Base-by-base conservation (phyloP, 2,888 invertebrate genomes). In the Eretmocerus hayati region DNA sequence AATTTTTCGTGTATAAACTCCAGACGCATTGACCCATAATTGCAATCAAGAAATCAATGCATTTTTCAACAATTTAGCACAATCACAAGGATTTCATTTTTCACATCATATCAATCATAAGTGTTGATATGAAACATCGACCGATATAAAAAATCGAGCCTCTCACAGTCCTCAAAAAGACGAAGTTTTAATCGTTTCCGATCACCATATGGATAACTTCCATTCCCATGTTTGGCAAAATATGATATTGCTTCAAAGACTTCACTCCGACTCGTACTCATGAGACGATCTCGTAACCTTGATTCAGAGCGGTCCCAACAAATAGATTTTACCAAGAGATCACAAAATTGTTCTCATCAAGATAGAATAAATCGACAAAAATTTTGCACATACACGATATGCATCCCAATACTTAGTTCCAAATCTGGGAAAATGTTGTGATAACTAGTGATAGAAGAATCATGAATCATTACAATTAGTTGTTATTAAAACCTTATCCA, bases 121-220 rank as follows among this genome's bases (percentile, higher is more conserved):
- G 39, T 40, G 50, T 33, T n/a, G 35, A 46, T 52, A n/a, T n/a
- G n/a, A 52, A 52, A 51, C 51, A 54, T 48, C 54, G 52, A 56
- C 54, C 48, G 48, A 56, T 52, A 33, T 51, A 50, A 39, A 53
- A 54, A 58, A 56, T 53, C 49, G 55, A 58, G 56, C 54, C 54
- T 55, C 54, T 56, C 50, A 50, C 38, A 40, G 40, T 42, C 31
- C 42, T n/a, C n/a, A n/a, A n/a, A n/a, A n/a, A n/a, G n/a, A n/a
- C n/a, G n/a, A n/a, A 45, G 38, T n/a, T 43, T 16, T 20, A 35
- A 8, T 30, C 13, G 8, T 30, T 30, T 30, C 30, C 30, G 8
- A 30, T 9, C 30, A 9, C 13, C 30, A 13, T 9, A 30, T 30
- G 8, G 8, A 30, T n/a, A 13, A 30, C 30, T 31, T 31, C 31